Percentiles rank a stretch among this genome's conserved stretches.
Evolutionary conservation across 2,888 invertebrate genomes (phyloP).

Genomic region (Sphinx pinastri): DNA sequence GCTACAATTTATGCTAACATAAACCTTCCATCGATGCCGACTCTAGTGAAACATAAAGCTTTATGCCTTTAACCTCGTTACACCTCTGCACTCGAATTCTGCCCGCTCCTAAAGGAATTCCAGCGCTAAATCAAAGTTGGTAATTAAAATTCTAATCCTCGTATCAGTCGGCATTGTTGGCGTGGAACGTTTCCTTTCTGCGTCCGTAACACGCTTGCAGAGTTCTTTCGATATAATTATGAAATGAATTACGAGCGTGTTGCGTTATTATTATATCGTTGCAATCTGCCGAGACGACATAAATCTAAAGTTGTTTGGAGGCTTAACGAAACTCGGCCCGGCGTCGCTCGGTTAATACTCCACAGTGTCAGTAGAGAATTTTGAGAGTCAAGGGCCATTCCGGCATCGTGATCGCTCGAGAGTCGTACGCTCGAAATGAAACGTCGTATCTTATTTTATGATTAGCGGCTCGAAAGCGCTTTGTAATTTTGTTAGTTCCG

Average conservation of each 20-base stretch:
- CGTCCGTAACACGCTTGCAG: slow-evolving; percentile 17
- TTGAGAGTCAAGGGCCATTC: slow-evolving; percentile 83
- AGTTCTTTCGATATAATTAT: slow-evolving; percentile 23
- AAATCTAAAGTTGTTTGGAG: slow-evolving; percentile 65
- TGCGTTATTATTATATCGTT: slow-evolving; percentile 18
- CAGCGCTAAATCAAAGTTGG: slow-evolving; percentile 51
- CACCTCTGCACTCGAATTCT: slow-evolving; percentile 41
- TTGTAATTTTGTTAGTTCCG: slow-evolving; percentile 85
- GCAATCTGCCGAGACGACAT: slow-evolving; percentile 43
- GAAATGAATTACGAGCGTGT: slow-evolving; percentile 16
- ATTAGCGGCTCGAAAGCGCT: slow-evolving; percentile 85
- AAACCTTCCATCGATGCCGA: slow-evolving; percentile 51
- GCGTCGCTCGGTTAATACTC: slow-evolving; percentile 72
- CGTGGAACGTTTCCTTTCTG: slow-evolving; percentile 22
- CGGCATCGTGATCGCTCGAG: slow-evolving; percentile 81
- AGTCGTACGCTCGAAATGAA: slow-evolving; percentile 83
- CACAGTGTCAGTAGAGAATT: slow-evolving; percentile 79
- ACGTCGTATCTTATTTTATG: slow-evolving; percentile 85
- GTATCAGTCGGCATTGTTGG: slow-evolving; percentile 34
- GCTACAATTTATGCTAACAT: slow-evolving; percentile 68
- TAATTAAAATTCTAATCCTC: slow-evolving; percentile 53
- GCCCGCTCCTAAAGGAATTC: slow-evolving; percentile 48
- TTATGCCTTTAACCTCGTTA: slow-evolving; percentile 53
- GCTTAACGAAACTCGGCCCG: slow-evolving; percentile 63
- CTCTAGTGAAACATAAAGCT: slow-evolving; percentile 47